Evolutionary conservation across 2,797 vertebrate species (phyloP).

Genomic region (Pampus argenteus): DNA sequence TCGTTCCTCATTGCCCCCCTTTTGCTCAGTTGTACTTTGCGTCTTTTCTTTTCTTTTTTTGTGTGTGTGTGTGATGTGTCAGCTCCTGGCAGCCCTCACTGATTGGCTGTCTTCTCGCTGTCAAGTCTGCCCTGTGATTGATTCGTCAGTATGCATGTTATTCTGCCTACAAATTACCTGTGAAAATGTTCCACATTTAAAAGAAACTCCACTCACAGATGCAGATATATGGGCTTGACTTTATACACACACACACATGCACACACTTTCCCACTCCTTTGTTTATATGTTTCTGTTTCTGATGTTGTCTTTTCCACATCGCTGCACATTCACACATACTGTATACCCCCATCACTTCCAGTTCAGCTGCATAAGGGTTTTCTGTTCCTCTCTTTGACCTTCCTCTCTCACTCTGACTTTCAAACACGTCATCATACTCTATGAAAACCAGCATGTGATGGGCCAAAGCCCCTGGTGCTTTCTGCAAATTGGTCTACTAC

Average conservation of each 20-base stretch:
- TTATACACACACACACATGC: conserved; percentile 10
- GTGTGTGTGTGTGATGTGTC: conserved; percentile 46
- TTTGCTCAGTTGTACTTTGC: conserved; percentile 30
- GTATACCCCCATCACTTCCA: conserved; percentile 43
- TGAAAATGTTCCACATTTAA: conserved; percentile 26
- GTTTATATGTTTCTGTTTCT: conserved; percentile 68
- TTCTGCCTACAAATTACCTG: conserved; percentile 65
- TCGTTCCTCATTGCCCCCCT: conserved; percentile 13
- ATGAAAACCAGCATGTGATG: conserved; percentile 50
- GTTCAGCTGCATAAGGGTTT: conserved; percentile 68
- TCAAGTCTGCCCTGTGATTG: conserved; percentile 52
- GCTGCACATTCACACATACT: conserved; percentile 63
- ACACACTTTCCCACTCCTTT: conserved; percentile 43
- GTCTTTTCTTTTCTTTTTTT: conserved; percentile 32
- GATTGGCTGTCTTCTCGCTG: conserved; percentile 64
- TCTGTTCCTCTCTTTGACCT: conserved; percentile 34
- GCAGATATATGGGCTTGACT: background rate
- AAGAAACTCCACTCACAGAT: background rate
- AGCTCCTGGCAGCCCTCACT: conserved; percentile 53
- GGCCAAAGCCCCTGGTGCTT: conserved; percentile 46
- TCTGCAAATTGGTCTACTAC: conserved; percentile 47
- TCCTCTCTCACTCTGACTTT: conserved; percentile 31
- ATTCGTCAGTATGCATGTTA: conserved; percentile 63
- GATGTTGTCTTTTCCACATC: conserved; percentile 72
- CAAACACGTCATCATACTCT: conserved; percentile 30